A percentile compares a stretch with the other conserved stretches of the same genome.
phyloP scores from a whole-genome alignment of 2,113 vertebrate species.

The Lucifuga dentata region DNA sequence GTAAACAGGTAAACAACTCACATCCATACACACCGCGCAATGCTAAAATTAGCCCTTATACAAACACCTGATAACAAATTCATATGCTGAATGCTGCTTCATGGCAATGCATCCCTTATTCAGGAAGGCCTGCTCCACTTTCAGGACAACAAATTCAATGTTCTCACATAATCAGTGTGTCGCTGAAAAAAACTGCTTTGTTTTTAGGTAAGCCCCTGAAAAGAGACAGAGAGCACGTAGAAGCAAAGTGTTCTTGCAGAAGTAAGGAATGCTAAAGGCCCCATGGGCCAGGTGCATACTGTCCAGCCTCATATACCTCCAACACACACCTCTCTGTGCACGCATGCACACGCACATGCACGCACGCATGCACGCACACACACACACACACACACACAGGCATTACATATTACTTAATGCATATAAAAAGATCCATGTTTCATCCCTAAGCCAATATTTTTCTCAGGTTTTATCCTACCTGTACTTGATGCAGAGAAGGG shows the following conservation, averaged over 20 bases:
- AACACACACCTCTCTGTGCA: too few species aligned
- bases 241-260: neutral
- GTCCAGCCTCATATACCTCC: too few species aligned
- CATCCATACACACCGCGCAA: slow-evolving; percentile 21
- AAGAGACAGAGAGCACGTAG: too few species aligned
- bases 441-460: slow-evolving; percentile 6
- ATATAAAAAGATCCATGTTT: slow-evolving; percentile 15
- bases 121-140: slow-evolving; percentile 5
- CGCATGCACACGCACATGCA: slow-evolving; percentile 12
- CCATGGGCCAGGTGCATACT: neutral
- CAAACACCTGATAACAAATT: slow-evolving; percentile 42
- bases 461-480: slow-evolving; percentile 73
- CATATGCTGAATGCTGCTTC: slow-evolving; percentile 41
- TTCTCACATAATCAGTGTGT: neutral
- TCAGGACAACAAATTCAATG: slow-evolving; percentile 5
- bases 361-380: neutral
- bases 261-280: neutral
- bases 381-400: neutral
- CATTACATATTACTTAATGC: slow-evolving; percentile 25
- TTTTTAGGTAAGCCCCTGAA: too few species aligned
- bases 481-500: slow-evolving; percentile 82
- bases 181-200: neutral
- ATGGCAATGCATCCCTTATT: slow-evolving; percentile 19
- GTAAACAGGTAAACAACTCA: slow-evolving; percentile 61
- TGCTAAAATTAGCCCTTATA: slow-evolving; percentile 49